phyloP scores from a whole-genome alignment of 2,113 vertebrate genomes.

The Ursus arctos region DNA sequence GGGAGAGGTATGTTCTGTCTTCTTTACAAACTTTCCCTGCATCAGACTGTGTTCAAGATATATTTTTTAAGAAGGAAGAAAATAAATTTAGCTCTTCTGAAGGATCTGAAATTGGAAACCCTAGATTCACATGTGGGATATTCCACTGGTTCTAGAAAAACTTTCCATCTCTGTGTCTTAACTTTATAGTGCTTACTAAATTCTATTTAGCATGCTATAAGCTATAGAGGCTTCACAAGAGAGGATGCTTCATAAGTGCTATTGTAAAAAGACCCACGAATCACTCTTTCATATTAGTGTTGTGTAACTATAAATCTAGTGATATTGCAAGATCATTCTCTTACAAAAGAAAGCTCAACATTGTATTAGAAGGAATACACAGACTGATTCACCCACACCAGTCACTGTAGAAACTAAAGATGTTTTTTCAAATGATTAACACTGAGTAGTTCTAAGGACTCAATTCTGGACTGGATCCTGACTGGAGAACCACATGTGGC shows the following conservation, averaged over 20 bases:
- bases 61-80: background rate
- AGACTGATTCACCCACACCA: background rate
- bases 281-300: background rate
- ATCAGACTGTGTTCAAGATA: background rate
- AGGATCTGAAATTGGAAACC: background rate
- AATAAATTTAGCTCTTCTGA: background rate
- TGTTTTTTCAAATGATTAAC: background rate
- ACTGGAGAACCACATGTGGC: background rate
- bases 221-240: background rate
- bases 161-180: background rate
- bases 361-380: background rate
- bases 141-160: background rate
- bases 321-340: background rate
- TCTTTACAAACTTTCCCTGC: background rate
- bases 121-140: background rate
- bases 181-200: background rate
- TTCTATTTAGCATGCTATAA: background rate
- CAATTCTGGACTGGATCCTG: background rate
- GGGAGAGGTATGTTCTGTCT: background rate
- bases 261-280: background rate
- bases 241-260: background rate
- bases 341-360: background rate
- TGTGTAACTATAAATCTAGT: background rate
- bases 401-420: background rate
- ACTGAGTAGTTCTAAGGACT: background rate